These are phyloP conservation scores for Phainopepla nitens DNA, from an alignment of 2,113 vertebrate species.

Conservation along the genomic window DNA sequence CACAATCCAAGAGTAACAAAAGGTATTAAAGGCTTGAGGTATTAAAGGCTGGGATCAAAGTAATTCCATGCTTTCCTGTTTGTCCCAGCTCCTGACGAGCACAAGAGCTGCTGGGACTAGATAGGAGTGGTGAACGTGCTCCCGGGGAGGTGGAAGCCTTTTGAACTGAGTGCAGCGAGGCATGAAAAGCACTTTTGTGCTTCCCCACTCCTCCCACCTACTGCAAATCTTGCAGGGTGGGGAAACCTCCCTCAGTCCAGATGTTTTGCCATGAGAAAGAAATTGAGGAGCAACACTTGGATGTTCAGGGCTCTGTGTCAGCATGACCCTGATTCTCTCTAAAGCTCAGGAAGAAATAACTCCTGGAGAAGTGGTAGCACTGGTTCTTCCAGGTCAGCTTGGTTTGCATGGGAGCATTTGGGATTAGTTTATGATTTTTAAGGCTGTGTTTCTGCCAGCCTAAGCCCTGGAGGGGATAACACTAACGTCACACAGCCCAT, in stretches of 20 bases:
- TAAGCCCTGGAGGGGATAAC: background rate
- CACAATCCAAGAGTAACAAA: background rate
- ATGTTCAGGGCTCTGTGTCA: background rate
- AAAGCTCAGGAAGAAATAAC: background rate
- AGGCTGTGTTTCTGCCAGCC: background rate
- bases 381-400: background rate
- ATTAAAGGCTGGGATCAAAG: conserved; percentile 2
- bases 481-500: background rate
- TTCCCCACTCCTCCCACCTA: background rate
- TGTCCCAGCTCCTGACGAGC: background rate
- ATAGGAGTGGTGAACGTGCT: background rate
- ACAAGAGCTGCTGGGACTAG: background rate
- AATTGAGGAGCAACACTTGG: background rate
- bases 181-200: background rate
- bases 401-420: accelerated
- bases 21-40: background rate
- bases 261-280: background rate
- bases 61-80: conserved; percentile 28
- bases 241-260: background rate
- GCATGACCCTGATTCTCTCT: background rate
- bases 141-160: background rate
- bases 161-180: background rate
- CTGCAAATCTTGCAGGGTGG: background rate
- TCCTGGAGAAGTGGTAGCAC: background rate
- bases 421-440: background rate